Conservation (phyloP, 2,888 invertebrate genomes). For the Microctonus aethiopoides region DNA sequence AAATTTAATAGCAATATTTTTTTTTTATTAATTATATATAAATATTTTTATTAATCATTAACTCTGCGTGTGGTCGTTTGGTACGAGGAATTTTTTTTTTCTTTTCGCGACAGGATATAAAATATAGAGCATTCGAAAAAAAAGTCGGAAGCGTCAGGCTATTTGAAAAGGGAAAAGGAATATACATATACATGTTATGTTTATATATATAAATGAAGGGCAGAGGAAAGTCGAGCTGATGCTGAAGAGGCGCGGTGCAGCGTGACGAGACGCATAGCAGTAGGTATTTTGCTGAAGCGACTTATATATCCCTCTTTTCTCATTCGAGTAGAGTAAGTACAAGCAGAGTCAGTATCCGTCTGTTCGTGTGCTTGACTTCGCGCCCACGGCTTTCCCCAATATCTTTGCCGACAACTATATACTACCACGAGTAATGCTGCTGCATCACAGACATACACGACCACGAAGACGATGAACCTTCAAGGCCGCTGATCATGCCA, state of each 20-base stretch:
- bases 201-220: neutral
- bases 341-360: constrained; percentile 3
- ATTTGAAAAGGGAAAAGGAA: too few relatives aligned
- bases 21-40: too few relatives aligned
- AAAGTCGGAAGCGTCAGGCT: too few relatives aligned
- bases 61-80: too few relatives aligned
- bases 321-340: neutral
- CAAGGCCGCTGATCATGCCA: constrained; percentile 42
- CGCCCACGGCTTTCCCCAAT: constrained; percentile 35
- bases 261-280: constrained; percentile 12
- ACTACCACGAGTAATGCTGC: constrained; percentile 18
- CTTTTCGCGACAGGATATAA: too few relatives aligned
- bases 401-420: constrained; percentile 20
- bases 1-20: too few relatives aligned
- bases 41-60: too few relatives aligned
- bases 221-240: neutral
- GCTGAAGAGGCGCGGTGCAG: neutral
- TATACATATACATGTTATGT: too few relatives aligned
- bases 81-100: too few relatives aligned
- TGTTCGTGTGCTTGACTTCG: neutral
- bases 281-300: constrained; percentile 17
- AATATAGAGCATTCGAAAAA: too few relatives aligned
- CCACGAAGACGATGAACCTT: constrained; percentile 40
- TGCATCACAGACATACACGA: constrained; percentile 16
- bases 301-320: neutral